Base-by-base conservation (phyloP, 2,113 vertebrate species). In the Zosterops lateralis region DNA sequence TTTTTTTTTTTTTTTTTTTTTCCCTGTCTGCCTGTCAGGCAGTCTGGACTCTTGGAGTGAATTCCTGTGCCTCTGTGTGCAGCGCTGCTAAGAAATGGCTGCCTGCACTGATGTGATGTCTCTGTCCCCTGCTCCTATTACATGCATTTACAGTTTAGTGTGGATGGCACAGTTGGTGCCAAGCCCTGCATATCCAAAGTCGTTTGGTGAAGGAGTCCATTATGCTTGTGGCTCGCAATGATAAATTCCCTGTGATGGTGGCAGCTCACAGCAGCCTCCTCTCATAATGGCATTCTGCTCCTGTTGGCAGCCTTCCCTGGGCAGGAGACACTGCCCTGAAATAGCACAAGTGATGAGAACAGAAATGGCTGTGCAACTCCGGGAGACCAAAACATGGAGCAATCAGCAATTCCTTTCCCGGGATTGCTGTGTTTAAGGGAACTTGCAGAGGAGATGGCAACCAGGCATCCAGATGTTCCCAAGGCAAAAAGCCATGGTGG, bases 221-320 rank as follows among this genome's bases (percentile, higher is more conserved):
- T 98, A 99, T 95, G 97, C 97, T 98, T 76, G 96, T 98, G 96
- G 98, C 98, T 98, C 73, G 51, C 96, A 96, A 97, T 98, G 98
- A 99, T 98, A 98, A 98, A 98, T 98, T 98, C 98, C 98, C 98
- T 87, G 66, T 96, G 98, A 98, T 98, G 96, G 98, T 97, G 97
- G 98, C 97, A 96, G 97, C 97, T 97, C 98, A 86, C 97, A 98
- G 97, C 98, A 98, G 98, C 97, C 97, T 98, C 95, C 95, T 95
- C 96, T 98, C 97, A 0, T 98, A 98, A 98, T 98, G 98, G 98
- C 98, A 99, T 98, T 98, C 98, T 99, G 98, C 98, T 98, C 98
- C 97, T 96, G 94, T 98, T 99, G 98, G 98, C 98, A 98, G 96
- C 87, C 66, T 96, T 98, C 97, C 97, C 96, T 91, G 78, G 85